phyloP scores from a whole-genome alignment of 2,888 invertebrate species.

The Dolichomitus sp. region DNA sequence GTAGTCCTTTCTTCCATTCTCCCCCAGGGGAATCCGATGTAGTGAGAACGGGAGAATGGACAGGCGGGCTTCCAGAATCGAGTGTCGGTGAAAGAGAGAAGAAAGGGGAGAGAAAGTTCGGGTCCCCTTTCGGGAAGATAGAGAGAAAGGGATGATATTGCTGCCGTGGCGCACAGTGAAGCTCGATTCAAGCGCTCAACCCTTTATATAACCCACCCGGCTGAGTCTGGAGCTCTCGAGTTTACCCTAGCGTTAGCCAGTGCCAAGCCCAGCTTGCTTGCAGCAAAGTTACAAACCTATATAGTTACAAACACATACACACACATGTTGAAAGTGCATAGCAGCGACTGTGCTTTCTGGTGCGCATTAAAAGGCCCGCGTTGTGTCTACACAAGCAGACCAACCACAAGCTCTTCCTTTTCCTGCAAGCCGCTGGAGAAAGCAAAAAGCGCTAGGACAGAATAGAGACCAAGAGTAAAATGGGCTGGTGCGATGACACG shows the following conservation, averaged over 20 bases:
- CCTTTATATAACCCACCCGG: slow-evolving; percentile 42
- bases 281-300: slow-evolving; percentile 43
- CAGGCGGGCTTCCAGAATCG: slow-evolving; percentile 51
- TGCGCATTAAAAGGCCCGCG: slow-evolving; percentile 58
- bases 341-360: slow-evolving; percentile 44
- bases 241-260: slow-evolving; percentile 51
- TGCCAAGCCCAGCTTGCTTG: slow-evolving; percentile 53
- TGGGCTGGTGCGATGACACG: slow-evolving; percentile 34
- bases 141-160: slow-evolving; percentile 39
- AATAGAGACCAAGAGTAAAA: slow-evolving; percentile 20
- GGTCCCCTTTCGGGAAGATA: slow-evolving; percentile 6
- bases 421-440: slow-evolving; percentile 38
- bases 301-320: not conserved
- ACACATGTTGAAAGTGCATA: not conserved
- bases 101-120: slow-evolving; percentile 54
- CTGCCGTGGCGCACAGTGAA: slow-evolving; percentile 11
- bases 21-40: slow-evolving; percentile 22
- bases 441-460: slow-evolving; percentile 22
- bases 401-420: slow-evolving; percentile 45
- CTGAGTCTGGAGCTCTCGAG: slow-evolving; percentile 33
- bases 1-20: slow-evolving; percentile 57
- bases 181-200: slow-evolving; percentile 47
- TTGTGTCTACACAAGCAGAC: slow-evolving; percentile 39
- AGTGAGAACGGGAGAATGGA: slow-evolving; percentile 29
- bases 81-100: slow-evolving; percentile 51